A percentile compares a stretch with the other conserved stretches of the same genome.
Conservation (phyloP, 2,888 invertebrate genomes). For the Mystacides longicornis region DNA sequence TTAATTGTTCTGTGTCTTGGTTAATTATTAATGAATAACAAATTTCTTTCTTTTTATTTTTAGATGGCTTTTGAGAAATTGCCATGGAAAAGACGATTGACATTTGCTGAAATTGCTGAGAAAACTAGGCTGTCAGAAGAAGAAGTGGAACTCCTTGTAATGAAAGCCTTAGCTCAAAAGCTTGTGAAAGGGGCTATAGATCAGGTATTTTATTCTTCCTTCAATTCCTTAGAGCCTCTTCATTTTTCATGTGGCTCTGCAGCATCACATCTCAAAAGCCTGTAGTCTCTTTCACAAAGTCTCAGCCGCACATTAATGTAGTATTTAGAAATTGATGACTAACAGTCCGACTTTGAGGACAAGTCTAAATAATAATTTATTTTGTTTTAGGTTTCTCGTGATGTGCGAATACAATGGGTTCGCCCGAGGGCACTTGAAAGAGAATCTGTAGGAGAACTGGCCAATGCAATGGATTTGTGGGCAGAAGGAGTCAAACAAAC, state of each 20-base stretch:
- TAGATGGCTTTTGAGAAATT: slow-evolving; percentile 95
- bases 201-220: too few species aligned
- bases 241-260: too few species aligned
- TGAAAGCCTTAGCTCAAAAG: slow-evolving; percentile 95
- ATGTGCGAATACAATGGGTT: slow-evolving; percentile 34
- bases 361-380: neutral
- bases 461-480: slow-evolving; percentile 37
- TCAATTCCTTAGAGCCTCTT: too few species aligned
- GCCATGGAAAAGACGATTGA: slow-evolving; percentile 76
- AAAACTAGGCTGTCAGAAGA: slow-evolving; percentile 77
- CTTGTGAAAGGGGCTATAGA: slow-evolving; percentile 92
- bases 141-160: slow-evolving; percentile 90
- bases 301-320: too few species aligned
- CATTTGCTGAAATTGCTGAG: slow-evolving; percentile 83
- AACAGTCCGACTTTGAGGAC: too few species aligned
- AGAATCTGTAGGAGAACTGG: slow-evolving; percentile 36
- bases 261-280: too few species aligned
- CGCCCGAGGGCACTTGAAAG: slow-evolving; percentile 38
- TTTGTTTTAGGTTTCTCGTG: slow-evolving; percentile 17
- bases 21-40: neutral
- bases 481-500: slow-evolving; percentile 35
- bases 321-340: too few species aligned
- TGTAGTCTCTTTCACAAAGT: neutral
- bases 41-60: slow-evolving; percentile 22
- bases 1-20: neutral